Evolutionary conservation across 2,888 invertebrate species (phyloP), one percentile per base, ranked within the genome.

Genomic region (Hypsopygia costalis): DNA sequence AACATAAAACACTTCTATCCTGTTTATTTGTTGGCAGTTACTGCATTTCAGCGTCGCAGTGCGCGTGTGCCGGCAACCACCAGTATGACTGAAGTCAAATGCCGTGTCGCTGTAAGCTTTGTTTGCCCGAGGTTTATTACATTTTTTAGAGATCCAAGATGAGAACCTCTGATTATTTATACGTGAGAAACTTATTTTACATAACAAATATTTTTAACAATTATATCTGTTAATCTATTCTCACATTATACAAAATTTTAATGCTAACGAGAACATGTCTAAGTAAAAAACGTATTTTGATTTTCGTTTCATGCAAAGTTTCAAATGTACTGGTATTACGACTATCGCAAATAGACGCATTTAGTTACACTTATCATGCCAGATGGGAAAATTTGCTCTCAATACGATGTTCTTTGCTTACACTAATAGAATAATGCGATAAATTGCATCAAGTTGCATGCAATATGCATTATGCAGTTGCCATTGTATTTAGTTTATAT

Each of bases 81-180:
- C 56, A 55, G 59, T 60, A 69, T 65, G 58, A 58, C 39, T 39
- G 39, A 32, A 39, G 9, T 29, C n/a, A 28, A 10, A 60, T 47
- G 51, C 52, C 51, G 47, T 53, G 50, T 42, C 47, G 52, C 57
- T 58, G 59, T 62, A 65, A 71, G 74, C 76, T 74, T 72, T 81
- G 80, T 80, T 81, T 76, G 74, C 47, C 48, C 44, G 64, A 59
- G 71, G 64, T 67, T 73, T 76, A 77, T 67, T 65, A n/a, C 74
- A 73, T 74, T 78, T 82, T 81, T 82, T 78, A 75, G 71, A 70
- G 65, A 57, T 69, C 59, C 74, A 73, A 77, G 70, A 68, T 51
- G n/a, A n/a, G n/a, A n/a, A n/a, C n/a, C n/a, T n/a, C n/a, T n/a
- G n/a, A n/a, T n/a, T n/a, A n/a, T n/a, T n/a, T n/a, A n/a, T 66